Evolutionary conservation across 2,797 vertebrate species (phyloP), one percentile per base, ranked within the genome.

Genomic region (Graptemys geographica): DNA sequence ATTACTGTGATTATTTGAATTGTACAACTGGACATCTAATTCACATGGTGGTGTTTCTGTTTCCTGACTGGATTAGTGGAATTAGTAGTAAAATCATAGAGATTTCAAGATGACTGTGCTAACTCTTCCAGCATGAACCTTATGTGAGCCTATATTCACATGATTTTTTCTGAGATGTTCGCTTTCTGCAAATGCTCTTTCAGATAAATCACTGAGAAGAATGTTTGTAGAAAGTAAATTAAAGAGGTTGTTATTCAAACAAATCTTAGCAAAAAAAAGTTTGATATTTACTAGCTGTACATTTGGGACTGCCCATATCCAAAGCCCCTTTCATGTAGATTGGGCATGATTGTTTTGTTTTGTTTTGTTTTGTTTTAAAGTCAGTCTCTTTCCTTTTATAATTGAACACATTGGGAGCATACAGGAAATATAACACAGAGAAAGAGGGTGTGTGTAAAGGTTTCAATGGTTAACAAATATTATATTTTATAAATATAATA

Each of bases 11-110:
- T 2, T 11, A 21, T 3, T 1, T 0, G 1, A 11, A n/a, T n/a
- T 6, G 0, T 3, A 18, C 1, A 59, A 6, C n/a, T 3, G 2
- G 28, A 16, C 1, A 47, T 1, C 56, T 5, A 0, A n/a, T 31
- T 56, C 31, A 28, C 12, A 0, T 1, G 28, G 49, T 62, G 41
- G 4, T 1, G 33, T n/a, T 65, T 62, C 31, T 65, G 9, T 19
- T 65, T 65, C 33, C 33, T 19, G 8, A 19, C 33, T n/a, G 2
- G 2, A 1, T 1, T 5, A 1, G 11, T 0, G 47, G 47, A 49
- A 49, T 41, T 8, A 1, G 11, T 21, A 7, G 15, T 3, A 8
- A 23, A 1, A 2, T 18, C 1, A 33, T 62, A 57, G 18, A 6
- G 47, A 7, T 11, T 3, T 2, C 33, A 2, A 13, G 0, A 5